phyloP scores from a whole-genome alignment of 2,797 vertebrate species.

The Balearica regulorum region DNA sequence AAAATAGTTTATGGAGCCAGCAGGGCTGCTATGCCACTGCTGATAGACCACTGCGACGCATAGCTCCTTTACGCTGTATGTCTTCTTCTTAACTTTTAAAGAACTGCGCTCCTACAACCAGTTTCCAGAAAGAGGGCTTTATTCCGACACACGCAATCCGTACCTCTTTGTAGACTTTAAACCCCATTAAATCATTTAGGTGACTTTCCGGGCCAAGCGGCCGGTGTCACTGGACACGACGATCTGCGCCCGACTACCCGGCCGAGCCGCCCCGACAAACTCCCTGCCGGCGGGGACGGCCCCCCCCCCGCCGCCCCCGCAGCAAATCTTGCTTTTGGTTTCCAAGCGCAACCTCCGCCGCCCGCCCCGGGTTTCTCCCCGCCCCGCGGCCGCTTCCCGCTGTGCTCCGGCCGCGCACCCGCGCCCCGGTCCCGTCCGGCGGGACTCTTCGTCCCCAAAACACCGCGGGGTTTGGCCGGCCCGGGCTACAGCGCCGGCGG shows the following conservation, averaged over 20 bases:
- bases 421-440: no score
- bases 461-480: background rate
- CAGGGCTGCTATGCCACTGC: background rate
- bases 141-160: fast-evolving
- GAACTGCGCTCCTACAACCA: background rate
- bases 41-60: fast-evolving
- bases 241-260: background rate
- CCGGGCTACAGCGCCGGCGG: background rate
- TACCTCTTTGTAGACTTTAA: fast-evolving
- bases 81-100: background rate
- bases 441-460: no score
- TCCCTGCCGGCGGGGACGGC: background rate
- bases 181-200: fast-evolving
- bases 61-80: fast-evolving
- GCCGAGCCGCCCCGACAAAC: background rate
- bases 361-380: background rate
- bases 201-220: background rate
- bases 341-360: background rate
- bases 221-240: background rate
- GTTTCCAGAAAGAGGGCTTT: background rate
- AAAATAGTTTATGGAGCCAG: fast-evolving
- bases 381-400: no score
- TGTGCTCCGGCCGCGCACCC: background rate
- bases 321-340: background rate
- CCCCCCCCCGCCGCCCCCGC: background rate